A percentile compares a stretch with the other conserved stretches of the same genome.
These are phyloP conservation scores for Zeus faber DNA, from an alignment of 2,113 vertebrate species.

Conservation along the genomic window DNA sequence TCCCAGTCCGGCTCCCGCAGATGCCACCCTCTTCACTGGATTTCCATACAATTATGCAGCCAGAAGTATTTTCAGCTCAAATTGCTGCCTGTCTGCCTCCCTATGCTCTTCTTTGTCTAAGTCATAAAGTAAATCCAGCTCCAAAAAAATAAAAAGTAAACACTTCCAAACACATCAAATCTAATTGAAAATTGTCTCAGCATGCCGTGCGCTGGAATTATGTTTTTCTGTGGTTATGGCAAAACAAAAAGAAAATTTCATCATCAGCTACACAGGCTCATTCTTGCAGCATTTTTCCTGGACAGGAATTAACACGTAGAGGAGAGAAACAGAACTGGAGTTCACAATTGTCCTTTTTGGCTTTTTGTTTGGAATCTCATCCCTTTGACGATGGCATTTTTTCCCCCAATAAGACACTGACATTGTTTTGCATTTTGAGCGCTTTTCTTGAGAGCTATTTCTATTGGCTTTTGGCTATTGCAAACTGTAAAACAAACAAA, in stretches of 20 bases:
- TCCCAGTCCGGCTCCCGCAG: constrained; percentile 33
- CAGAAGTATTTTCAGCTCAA: constrained; percentile 10
- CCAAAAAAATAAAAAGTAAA: too few relatives aligned
- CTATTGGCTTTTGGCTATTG: too few relatives aligned
- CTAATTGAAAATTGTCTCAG: neutral
- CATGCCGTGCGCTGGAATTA: constrained; percentile 17
- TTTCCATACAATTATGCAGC: constrained; percentile 44
- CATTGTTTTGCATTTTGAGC: too few relatives aligned
- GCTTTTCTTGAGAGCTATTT: too few relatives aligned
- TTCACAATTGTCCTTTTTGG: neutral
- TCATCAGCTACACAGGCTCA: constrained; percentile 11
- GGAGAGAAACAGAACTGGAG: constrained; percentile 5
- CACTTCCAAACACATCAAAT: neutral
- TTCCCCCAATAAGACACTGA: too few relatives aligned
- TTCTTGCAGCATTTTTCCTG: constrained; percentile 39
- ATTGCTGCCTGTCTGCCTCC: constrained; percentile 22
- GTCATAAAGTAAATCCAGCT: constrained; percentile 7
- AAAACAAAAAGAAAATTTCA: constrained; percentile 23
- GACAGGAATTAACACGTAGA: constrained; percentile 15
- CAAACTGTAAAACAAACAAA: too few relatives aligned
- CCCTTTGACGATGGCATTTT: too few relatives aligned
- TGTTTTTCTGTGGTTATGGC: constrained; percentile 35
- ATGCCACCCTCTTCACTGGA: constrained; percentile 30
- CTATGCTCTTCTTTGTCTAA: constrained; percentile 21
- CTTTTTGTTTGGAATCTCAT: neutral